These are phyloP conservation scores for Sipha maydis DNA, from an alignment of 2,888 invertebrate genomes.

Conservation along the genomic window DNA sequence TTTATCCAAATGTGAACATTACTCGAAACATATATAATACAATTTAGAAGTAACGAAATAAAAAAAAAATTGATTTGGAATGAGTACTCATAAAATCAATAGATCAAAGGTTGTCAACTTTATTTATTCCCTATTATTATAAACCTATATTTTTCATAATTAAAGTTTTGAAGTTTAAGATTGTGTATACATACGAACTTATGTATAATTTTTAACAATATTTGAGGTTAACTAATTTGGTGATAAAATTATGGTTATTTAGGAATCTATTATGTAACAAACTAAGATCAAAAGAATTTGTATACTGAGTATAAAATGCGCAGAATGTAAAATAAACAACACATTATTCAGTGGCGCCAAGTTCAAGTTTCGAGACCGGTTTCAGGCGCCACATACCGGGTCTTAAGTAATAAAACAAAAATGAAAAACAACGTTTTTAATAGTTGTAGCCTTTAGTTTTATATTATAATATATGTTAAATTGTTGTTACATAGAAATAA, in stretches of 20 bases:
- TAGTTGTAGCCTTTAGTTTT: constrained; percentile 13
- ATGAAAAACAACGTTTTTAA: constrained; percentile 39
- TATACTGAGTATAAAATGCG: constrained; percentile 6
- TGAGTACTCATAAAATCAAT: neutral
- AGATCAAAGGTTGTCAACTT: neutral
- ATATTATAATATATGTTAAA: neutral
- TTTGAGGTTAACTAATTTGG: neutral
- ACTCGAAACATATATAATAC: too few species aligned
- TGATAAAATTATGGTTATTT: neutral
- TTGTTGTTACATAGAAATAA: neutral
- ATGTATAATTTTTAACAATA: neutral
- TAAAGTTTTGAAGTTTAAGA: neutral
- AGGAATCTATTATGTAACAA: neutral
- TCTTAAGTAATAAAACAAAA: constrained; percentile 41
- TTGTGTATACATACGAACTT: neutral
- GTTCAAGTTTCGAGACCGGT: constrained; percentile 60
- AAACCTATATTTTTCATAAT: too few species aligned
- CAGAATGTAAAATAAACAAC: constrained; percentile 29
- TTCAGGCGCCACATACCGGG: constrained; percentile 52
- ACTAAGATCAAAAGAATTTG: constrained; percentile 41
- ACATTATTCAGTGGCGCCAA: constrained; percentile 59
- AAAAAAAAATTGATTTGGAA: neutral
- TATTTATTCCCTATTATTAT: too few species aligned
- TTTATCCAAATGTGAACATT: too few species aligned
- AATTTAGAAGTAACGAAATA: neutral